Evolutionary conservation across 2,113 vertebrate genomes (phyloP), one percentile per base, ranked within the genome.

Genomic region (Eulacestoma nigropectus): DNA sequence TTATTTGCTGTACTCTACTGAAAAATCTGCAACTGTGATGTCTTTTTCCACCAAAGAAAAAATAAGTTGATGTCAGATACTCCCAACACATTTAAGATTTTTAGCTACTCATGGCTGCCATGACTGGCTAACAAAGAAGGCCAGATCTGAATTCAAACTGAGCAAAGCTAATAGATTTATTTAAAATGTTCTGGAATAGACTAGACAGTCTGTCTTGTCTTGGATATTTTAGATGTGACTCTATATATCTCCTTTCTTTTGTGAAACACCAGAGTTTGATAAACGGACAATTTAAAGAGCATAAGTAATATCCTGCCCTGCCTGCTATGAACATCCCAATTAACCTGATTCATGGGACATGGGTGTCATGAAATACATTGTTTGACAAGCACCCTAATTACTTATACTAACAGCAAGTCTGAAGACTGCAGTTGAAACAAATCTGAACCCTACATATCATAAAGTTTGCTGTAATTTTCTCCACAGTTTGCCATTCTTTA

Each of bases 381-480:
- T 77, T 97, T 92, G 57, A 88, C 76, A 97, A 83, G 64, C 22
- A 70, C 35, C 7, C n/a, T 85, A 93, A 83, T 90, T 85, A 80
- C 57, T 91, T 91, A 57, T 42, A 87, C 26, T 73, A 85, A 92
- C 49, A 76, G 18, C 37, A 86, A 74, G 37, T 77, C 39, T 77
- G 68, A 86, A 83, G 63, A 33, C 26, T 65, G 22, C 14, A 41
- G 10, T 2, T 80, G 82, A 93, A 83, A 70, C 42, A 88, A 84
- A 86, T 89, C 39, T 70, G 39, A 62, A 35, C 2, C 9, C 18
- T 21, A 42, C 49, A 6, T 32, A 33, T 81, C 35, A 75, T 35
- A 55, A 65, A 84, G 21, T 75, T 93, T 74, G 16, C 32, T 79
- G 20, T 20, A 55, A 18, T 56, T 85, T 84, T 57, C 12, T 73